phyloP scores from a whole-genome alignment of 2,797 vertebrate species.

The Acridotheres tristis region DNA sequence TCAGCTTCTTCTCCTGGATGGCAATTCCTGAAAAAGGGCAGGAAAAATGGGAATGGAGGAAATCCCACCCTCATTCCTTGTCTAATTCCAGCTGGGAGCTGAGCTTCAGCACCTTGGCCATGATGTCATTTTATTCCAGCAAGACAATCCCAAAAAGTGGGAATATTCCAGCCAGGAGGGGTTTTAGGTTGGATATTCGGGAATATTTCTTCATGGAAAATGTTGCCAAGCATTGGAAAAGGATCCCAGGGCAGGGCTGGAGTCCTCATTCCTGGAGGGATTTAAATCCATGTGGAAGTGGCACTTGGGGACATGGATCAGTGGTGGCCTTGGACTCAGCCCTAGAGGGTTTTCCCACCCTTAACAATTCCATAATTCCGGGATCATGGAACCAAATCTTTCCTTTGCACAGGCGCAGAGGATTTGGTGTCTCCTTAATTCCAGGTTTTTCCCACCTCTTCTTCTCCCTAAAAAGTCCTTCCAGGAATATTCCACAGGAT shows the following conservation, averaged over 20 bases:
- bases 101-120: not conserved
- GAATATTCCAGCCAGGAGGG: not conserved
- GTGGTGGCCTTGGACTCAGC: too few relatives aligned
- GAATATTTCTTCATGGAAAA: not conserved
- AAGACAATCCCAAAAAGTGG: not conserved
- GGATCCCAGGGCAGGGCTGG: not conserved
- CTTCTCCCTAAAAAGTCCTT: too few relatives aligned
- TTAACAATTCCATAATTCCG: not conserved
- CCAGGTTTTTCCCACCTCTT: not conserved
- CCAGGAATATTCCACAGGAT: too few relatives aligned
- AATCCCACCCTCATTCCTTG: not conserved
- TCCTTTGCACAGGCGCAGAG: not conserved
- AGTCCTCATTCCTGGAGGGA: not conserved
- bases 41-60: not conserved
- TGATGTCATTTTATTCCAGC: fast-evolving
- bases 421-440: not conserved
- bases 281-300: not conserved
- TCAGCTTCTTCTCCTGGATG: not conserved
- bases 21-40: not conserved
- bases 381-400: not conserved
- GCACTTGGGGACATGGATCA: not conserved
- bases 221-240: too few relatives aligned
- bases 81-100: not conserved
- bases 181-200: not conserved
- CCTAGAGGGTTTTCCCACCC: not conserved